A percentile compares a stretch with the other conserved stretches of the same genome.
Evolutionary conservation across 2,888 invertebrate species (phyloP).

Genomic region (Sepiola atlantica): DNA sequence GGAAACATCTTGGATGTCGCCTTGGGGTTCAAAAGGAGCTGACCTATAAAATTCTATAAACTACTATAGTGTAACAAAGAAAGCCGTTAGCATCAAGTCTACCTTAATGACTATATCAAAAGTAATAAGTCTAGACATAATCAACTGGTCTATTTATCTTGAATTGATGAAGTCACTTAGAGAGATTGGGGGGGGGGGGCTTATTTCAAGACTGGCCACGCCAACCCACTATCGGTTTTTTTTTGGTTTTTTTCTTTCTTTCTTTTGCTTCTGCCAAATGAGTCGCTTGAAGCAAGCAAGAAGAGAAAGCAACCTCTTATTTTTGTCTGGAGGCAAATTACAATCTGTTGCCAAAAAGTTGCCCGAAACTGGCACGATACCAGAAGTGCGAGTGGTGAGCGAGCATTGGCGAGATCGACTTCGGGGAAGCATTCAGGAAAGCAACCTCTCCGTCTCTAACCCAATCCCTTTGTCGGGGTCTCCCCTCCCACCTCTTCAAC

Average conservation of each 20-base stretch:
- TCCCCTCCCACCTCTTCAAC: neutral
- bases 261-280: neutral
- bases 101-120: neutral
- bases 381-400: neutral
- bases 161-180: neutral
- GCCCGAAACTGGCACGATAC: neutral
- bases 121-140: constrained; percentile 2
- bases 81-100: too few species aligned
- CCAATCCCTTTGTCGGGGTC: too few species aligned
- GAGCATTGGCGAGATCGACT: neutral
- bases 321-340: neutral
- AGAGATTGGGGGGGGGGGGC: too few species aligned
- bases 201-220: neutral
- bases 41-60: too few species aligned
- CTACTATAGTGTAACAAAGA: too few species aligned
- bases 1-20: too few species aligned
- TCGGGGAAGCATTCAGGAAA: neutral
- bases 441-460: neutral
- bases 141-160: neutral
- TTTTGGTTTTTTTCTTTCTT: neutral
- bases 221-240: too few species aligned
- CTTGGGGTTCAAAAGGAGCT: too few species aligned
- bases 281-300: neutral
- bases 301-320: neutral
- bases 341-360: neutral